phyloP scores from a whole-genome alignment of 1,140 invertebrate species.

The Diplogasteroides magnus region DNA sequence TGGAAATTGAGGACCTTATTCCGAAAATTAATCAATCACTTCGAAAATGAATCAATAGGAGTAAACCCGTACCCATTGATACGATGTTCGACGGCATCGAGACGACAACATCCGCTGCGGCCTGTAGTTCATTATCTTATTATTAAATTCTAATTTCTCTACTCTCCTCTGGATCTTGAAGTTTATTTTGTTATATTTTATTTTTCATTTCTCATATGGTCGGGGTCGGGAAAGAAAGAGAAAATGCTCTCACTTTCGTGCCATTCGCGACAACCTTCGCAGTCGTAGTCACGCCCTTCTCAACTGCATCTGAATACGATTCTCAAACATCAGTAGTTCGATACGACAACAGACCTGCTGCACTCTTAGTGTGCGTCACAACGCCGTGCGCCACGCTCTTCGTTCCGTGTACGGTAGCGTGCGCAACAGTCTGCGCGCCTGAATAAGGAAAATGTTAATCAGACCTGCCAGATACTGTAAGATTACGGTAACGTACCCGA shows the following conservation, averaged over 20 bases:
- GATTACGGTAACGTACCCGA: too few species aligned
- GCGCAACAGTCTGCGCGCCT: slow-evolving; percentile 35
- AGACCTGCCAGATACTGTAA: too few species aligned
- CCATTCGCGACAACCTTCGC: slow-evolving; percentile 45
- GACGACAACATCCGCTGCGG: slow-evolving; percentile 10
- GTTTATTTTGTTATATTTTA: too few species aligned
- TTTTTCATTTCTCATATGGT: too few species aligned
- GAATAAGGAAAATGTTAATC: too few species aligned
- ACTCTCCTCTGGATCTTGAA: not conserved
- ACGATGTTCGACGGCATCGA: slow-evolving; percentile 37
- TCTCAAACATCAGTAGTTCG: not conserved
- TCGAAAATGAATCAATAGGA: too few species aligned
- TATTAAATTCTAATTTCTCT: not conserved
- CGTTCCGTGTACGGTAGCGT: slow-evolving; percentile 50
- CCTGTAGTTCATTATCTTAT: slow-evolving; percentile 7
- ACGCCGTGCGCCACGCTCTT: slow-evolving; percentile 53
- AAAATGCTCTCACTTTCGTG: not conserved
- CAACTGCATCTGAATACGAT: slow-evolving; percentile 32
- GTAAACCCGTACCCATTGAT: slow-evolving; percentile 38
- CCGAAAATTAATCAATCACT: too few species aligned
- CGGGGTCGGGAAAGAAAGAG: too few species aligned
- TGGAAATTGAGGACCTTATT: too few species aligned
- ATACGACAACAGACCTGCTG: slow-evolving; percentile 31
- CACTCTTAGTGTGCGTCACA: slow-evolving; percentile 53
- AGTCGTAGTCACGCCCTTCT: slow-evolving; percentile 45